Evolutionary conservation across 2,113 vertebrate species (phyloP), one percentile per base, ranked within the genome.

Genomic region (Aleadryas rufinucha): DNA sequence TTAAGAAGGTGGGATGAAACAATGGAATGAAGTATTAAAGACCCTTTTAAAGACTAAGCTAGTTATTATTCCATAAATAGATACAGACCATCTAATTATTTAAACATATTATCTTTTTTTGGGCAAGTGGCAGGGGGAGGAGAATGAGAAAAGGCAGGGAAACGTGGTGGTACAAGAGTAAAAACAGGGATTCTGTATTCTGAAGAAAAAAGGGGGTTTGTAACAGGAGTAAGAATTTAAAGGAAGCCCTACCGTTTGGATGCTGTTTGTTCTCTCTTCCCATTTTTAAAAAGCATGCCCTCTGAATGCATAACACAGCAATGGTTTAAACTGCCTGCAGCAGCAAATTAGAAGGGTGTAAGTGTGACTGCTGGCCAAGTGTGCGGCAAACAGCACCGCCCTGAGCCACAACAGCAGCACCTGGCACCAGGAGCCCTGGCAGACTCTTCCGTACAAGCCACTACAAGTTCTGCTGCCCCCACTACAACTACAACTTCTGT

Each of bases 1-100:
- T 71, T 77, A 78, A 77, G 39, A 56, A 89, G 7, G 31, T 28
- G 41, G 91, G 31, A 49, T 37, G 8, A 90, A 96, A 85, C 35
- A 90, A 49, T 4, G 13, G 13, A 61, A 87, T 56, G 28, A 80
- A 44, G 7, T 61, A 56, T 31, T 50, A 78, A 22, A 21, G 27
- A 22, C 4, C 15, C 23, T 60, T 44, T 54, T 54, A 75, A 82
- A 84, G 28, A 30, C 17, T 8, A 50, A 50, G n/a, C 76, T 94
- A 66, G 66, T 89, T 65, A 41, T 53, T 89, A 50, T 17, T 90
- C 56, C 80, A 47, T 89, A 89, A 93, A 76, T 45, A 83, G 49
- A 87, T 28, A 69, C 0, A 75, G 66, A 50, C 21, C 37, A 87
- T 56, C 30, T 90, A 74, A 81, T 90, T 77, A 87, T 42, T 70